These are phyloP conservation scores for Palloptera scutellata DNA, from an alignment of 2,888 invertebrate species.

Conservation along the genomic window DNA sequence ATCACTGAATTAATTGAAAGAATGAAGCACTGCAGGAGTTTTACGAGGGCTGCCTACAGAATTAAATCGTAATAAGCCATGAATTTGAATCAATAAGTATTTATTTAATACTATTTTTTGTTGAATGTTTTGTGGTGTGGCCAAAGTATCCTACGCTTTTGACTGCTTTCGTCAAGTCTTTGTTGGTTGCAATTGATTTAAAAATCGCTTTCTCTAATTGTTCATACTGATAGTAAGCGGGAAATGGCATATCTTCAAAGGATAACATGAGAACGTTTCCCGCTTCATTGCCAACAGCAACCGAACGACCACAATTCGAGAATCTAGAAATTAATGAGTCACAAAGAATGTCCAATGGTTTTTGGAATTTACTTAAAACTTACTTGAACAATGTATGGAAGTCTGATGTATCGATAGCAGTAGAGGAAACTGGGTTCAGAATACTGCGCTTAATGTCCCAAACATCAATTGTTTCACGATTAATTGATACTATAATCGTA, in stretches of 20 bases:
- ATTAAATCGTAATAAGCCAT: background rate
- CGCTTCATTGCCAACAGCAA: conserved; percentile 73
- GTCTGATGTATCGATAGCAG: conserved; percentile 47
- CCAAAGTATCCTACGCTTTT: conserved; percentile 67
- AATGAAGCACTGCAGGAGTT: background rate
- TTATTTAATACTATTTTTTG: conserved; percentile 9
- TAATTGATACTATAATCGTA: conserved; percentile 75
- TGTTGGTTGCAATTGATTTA: conserved; percentile 71
- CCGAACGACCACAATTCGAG: conserved; percentile 73
- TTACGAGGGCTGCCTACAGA: background rate
- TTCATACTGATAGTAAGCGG: conserved; percentile 73
- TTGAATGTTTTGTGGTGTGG: conserved; percentile 17
- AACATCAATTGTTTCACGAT: conserved; percentile 73
- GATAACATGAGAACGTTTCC: conserved; percentile 75
- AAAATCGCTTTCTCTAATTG: conserved; percentile 72
- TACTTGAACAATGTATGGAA: conserved; percentile 53
- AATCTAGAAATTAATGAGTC: conserved; percentile 65
- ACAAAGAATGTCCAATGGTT: conserved; percentile 55
- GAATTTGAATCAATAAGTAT: background rate
- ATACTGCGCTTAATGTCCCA: conserved; percentile 82
- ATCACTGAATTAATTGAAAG: conserved; percentile 23
- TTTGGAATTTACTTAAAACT: conserved; percentile 13
- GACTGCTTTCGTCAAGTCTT: conserved; percentile 70
- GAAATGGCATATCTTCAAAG: conserved; percentile 78
- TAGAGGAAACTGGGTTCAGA: conserved; percentile 68